Percentiles rank a stretch among this genome's conserved stretches.
Conservation (phyloP, 2,888 invertebrate genomes). For the Brenthis ino region DNA sequence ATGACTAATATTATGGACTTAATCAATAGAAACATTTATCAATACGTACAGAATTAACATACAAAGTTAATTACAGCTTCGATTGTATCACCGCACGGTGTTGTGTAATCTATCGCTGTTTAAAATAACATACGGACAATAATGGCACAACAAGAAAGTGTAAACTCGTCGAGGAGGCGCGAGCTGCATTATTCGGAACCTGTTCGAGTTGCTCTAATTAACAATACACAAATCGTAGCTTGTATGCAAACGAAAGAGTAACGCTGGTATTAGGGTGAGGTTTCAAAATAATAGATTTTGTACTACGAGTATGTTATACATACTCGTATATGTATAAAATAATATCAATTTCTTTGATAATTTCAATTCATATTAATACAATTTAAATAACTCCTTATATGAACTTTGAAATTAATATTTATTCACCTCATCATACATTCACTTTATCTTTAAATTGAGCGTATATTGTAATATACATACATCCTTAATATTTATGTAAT, state of each 20-base stretch:
- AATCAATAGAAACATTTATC: constrained; percentile 59
- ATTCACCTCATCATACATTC: background rate
- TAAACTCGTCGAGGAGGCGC: constrained; percentile 56
- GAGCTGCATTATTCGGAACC: constrained; percentile 70
- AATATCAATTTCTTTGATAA: background rate
- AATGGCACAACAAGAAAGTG: constrained; percentile 72
- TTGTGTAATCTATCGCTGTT: constrained; percentile 72
- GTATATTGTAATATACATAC: too few species aligned
- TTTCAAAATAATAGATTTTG: constrained; percentile 5
- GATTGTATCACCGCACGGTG: constrained; percentile 49
- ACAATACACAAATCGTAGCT: constrained; percentile 82
- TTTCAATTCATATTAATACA: background rate
- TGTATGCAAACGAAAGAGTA: constrained; percentile 76
- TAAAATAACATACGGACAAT: constrained; percentile 79
- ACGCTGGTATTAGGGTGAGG: constrained; percentile 44
- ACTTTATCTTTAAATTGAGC: background rate
- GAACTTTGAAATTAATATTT: background rate
- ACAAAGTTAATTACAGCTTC: constrained; percentile 75
- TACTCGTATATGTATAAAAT: background rate
- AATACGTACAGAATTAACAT: constrained; percentile 61
- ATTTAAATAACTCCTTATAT: background rate
- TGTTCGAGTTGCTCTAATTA: constrained; percentile 80
- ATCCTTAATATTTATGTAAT: too few species aligned
- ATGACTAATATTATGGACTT: constrained; percentile 40
- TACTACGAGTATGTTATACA: too few species aligned